Base-by-base conservation (phyloP, 2,888 invertebrate species). In the Perizoma flavofasciatum region DNA sequence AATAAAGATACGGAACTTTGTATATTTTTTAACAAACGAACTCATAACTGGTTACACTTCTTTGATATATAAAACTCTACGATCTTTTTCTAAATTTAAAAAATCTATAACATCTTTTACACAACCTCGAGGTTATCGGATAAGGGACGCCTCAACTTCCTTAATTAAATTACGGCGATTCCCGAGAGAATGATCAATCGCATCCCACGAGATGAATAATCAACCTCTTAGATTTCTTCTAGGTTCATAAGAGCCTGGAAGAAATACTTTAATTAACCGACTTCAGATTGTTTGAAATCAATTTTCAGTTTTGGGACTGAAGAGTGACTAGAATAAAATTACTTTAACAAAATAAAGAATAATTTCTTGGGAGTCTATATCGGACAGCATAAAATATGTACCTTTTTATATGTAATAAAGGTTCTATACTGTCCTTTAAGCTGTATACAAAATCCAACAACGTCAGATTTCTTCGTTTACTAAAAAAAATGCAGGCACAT, bases 221-320 rank as follows among this genome's bases (percentile, higher is more conserved):
- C 22, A 22, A 2, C 22, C 22, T 22, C 22, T 22, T 22, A 22
- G 22, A 22, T 22, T 22, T 22, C 22, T 22, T 22, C 22, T 22
- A 2, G 22, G 22, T 3, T 22, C 1, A 22, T 22, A 81, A 77
- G 77, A 79, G 76, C 70, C 74, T 68, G 22, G 75, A 80, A 74
- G 76, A 77, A 79, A 77, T 78, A 78, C 81, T 83, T 85, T 87
- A 86, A 86, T 87, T 84, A 82, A 75, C 66, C 66, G 76, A 70
- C 72, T 69, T 67, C 69, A 71, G 68, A 76, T 75, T 74, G 65
- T 65, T 69, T 71, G 57, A 61, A 70, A 71, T 65, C 66, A 61
- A 69, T 64, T 64, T 67, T 41, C 55, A 62, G 67, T 59, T 67
- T 63, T 66, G 64, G 65, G 61, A 64, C 69, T 56, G 22, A 55